Base-by-base conservation (phyloP, 2,113 vertebrate genomes). In the Phyllopteryx taeniolatus region DNA sequence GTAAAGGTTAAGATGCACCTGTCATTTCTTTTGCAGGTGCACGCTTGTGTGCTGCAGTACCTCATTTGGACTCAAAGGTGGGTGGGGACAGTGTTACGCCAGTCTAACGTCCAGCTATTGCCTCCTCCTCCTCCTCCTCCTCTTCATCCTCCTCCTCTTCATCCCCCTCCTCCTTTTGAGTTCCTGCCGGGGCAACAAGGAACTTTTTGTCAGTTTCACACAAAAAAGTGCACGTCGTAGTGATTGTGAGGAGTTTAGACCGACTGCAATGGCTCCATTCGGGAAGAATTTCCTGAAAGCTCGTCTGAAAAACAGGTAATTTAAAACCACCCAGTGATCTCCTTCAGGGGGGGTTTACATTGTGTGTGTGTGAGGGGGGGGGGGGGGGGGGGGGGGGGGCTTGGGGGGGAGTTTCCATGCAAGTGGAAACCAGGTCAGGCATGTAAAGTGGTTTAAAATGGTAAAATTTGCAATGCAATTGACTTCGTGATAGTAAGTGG, bases 261-360 rank as follows among this genome's bases (percentile, higher is more conserved):
- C 4, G 1, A 9, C 22, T n/a, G 20, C 9, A 86, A 99, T 98
- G 97, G 95, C 96, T 89, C 96, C 95, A 68, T 96, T 98, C 82
- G 95, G 96, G 76, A 95, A 91, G 90, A 95, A 93, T 87, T 94
- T 97, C 83, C 87, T 98, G 56, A 99, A 96, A 92, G 90, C 95
- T 42, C 93, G 95, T 17, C 93, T 95, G 88, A 98, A 95, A 90
- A 95, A 86, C 93, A 96, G 95, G 97, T 98, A 89, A 86, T 20
- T 54, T 62, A 77, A 78, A 72, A 43, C n/a, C n/a, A 46, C n/a
- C 13, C 10, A 20, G 19, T 20, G 39, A 13, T n/a, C 39, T 44
- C 63, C 43, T 66, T 15, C 42, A 46, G 61, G 72, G 39, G 46
- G 56, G 65, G 46, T 14, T 62, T 27, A 46, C 42, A 22, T 27